Percentiles rank a stretch among this genome's conserved stretches.
Conservation (phyloP, 1,140 invertebrate genomes). For the Drosophila littoralis region DNA sequence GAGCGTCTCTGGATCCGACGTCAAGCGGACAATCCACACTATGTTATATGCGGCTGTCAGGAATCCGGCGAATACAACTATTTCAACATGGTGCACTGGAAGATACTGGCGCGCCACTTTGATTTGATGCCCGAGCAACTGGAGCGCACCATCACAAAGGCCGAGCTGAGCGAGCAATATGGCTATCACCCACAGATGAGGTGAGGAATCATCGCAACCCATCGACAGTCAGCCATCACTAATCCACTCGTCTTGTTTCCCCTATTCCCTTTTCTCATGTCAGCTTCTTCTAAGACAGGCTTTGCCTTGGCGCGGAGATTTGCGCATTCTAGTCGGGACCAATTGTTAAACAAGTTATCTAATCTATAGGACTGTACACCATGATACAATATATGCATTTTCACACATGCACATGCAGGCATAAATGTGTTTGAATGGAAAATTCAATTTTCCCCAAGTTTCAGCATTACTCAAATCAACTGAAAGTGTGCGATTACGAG, state of each 20-base stretch:
- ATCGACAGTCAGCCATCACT: not conserved
- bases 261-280: not conserved
- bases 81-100: slow-evolving; percentile 65
- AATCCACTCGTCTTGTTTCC: not conserved
- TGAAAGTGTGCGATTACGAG: too few relatives aligned
- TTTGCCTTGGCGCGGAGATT: not conserved
- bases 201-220: slow-evolving; percentile 2
- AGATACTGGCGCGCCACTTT: slow-evolving; percentile 51
- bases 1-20: slow-evolving; percentile 54
- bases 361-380: not conserved
- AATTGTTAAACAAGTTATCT: slow-evolving; percentile 85
- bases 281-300: slow-evolving; percentile 22
- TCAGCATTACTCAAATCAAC: too few relatives aligned
- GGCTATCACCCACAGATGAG: slow-evolving; percentile 67
- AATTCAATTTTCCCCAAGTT: too few relatives aligned
- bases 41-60: slow-evolving; percentile 25
- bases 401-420: not conserved
- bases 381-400: not conserved
- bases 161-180: slow-evolving; percentile 46
- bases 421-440: too few relatives aligned
- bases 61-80: slow-evolving; percentile 71
- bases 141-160: slow-evolving; percentile 58
- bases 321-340: slow-evolving; percentile 86
- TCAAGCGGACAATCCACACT: slow-evolving; percentile 65
- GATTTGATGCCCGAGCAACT: slow-evolving; percentile 48